Conservation (phyloP, 1,140 invertebrate species). For the Bathynomus jamesi region DNA sequence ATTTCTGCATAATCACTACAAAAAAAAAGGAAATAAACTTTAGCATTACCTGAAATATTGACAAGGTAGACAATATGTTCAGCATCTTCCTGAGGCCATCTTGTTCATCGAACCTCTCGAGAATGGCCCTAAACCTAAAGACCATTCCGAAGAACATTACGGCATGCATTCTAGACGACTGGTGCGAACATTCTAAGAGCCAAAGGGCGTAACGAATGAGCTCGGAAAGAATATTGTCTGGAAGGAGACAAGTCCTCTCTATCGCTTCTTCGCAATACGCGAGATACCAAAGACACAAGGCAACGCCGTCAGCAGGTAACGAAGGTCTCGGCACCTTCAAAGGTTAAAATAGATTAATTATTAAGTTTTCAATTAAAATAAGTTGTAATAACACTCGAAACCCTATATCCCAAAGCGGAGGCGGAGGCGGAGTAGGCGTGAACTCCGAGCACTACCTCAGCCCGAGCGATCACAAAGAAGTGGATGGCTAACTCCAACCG, state of each 20-base stretch:
- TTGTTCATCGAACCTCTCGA: slow-evolving; percentile 85
- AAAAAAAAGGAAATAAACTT: too few relatives aligned
- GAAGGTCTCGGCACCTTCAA: slow-evolving; percentile 83
- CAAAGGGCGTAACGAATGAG: slow-evolving; percentile 83
- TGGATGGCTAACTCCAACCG: too few relatives aligned
- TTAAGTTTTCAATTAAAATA: too few relatives aligned
- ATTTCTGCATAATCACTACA: too few relatives aligned
- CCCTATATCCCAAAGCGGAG: too few relatives aligned
- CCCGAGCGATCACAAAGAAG: too few relatives aligned
- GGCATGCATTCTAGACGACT: slow-evolving; percentile 89
- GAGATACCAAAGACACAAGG: slow-evolving; percentile 91
- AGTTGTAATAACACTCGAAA: too few relatives aligned
- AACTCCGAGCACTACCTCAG: too few relatives aligned
- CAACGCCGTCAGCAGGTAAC: slow-evolving; percentile 89
- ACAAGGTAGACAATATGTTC: slow-evolving; percentile 63
- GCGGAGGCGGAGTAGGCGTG: too few relatives aligned
- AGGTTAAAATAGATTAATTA: slow-evolving; percentile 49
- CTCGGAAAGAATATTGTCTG: slow-evolving; percentile 65
- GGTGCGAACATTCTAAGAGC: slow-evolving; percentile 90
- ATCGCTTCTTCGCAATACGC: slow-evolving; percentile 96
- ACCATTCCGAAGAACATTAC: slow-evolving; percentile 94
- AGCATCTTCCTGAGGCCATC: slow-evolving; percentile 69
- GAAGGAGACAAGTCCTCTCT: slow-evolving; percentile 83
- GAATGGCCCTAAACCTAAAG: slow-evolving; percentile 81
- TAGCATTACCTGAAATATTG: slow-evolving; percentile 10